phyloP scores from a whole-genome alignment of 2,113 vertebrate species.

The Nothoprocta perdicaria region DNA sequence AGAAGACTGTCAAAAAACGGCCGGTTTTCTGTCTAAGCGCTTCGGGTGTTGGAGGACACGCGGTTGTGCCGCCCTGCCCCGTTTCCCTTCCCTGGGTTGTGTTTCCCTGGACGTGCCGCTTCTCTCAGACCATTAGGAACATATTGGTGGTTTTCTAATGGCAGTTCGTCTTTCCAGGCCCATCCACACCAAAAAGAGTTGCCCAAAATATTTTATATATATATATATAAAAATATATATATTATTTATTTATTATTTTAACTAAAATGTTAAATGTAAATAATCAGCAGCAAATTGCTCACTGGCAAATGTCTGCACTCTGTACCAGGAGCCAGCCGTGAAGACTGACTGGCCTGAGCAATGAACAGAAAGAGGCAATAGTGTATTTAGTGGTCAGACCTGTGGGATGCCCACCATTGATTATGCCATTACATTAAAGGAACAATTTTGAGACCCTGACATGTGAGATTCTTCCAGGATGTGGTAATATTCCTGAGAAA shows the following conservation, averaged over 20 bases:
- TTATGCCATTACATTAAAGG: accelerated
- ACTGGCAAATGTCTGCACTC: too few relatives aligned
- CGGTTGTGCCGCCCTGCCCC: background rate
- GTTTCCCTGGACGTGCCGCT: background rate
- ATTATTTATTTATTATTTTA: too few relatives aligned
- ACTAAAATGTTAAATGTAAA: background rate
- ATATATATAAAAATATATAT: too few relatives aligned
- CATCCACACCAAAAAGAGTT: background rate
- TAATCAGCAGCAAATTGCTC: background rate
- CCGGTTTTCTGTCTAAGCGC: accelerated
- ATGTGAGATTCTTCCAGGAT: background rate
- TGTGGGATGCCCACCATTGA: background rate
- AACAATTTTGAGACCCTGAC: background rate
- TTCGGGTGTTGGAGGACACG: background rate
- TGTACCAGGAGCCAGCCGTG: too few relatives aligned
- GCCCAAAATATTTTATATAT: too few relatives aligned
- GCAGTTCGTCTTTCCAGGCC: background rate
- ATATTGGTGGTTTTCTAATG: background rate
- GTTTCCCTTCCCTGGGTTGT: background rate
- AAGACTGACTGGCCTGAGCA: background rate
- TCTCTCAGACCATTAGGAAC: background rate
- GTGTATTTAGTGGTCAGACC: background rate
- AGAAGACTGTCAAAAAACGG: background rate
- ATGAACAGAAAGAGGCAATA: background rate
- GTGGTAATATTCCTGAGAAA: background rate